Evolutionary conservation across 2,797 vertebrate genomes (phyloP), one percentile per base, ranked within the genome.

Genomic region (Tachyglossus aculeatus): DNA sequence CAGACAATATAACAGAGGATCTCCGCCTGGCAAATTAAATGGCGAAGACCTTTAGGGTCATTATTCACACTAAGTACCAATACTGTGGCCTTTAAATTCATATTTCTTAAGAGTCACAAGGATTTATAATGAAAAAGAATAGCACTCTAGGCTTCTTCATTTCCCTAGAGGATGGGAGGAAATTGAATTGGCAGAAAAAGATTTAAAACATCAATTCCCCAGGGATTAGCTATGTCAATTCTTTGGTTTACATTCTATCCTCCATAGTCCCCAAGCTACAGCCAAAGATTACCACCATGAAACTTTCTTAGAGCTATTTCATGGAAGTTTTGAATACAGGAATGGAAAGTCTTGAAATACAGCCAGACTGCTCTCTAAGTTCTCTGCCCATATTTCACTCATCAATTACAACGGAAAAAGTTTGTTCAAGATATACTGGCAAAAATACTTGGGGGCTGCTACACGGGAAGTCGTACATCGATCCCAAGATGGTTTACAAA

Each of bases 401-500:
- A 71, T 64, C 50, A 67, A 19, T 68, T 68, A 57, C 4, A 52
- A 62, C 58, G 48, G 24, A 14, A 65, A 68, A 32, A 18, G 58
- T 64, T 67, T 58, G 66, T 51, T 54, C 68, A 79, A 78, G 74
- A 50, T 38, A 25, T 53, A 13, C 74, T 84, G 63, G 56, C 71
- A 78, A 70, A 80, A 56, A 59, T n/a, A 5, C 39, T 67, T 78
- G 54, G 57, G 62, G 70, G 45, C 55, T 78, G 29, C 81, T 88
- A 57, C 63, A 78, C 60, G 84, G 80, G 74, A 89, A 87, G 65
- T 79, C 62, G 72, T 84, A 76, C 57, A 85, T 72, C 71, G 76
- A 77, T 52, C 16, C 50, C 45, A 70, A 75, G 14, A 74, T 70
- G 47, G 54, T 59, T 66, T 80, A 50, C 65, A 77, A 45, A 62